Evolutionary conservation across 2,113 vertebrate genomes (phyloP), one percentile per base, ranked within the genome.

Genomic region (Rhinoderma darwinii): DNA sequence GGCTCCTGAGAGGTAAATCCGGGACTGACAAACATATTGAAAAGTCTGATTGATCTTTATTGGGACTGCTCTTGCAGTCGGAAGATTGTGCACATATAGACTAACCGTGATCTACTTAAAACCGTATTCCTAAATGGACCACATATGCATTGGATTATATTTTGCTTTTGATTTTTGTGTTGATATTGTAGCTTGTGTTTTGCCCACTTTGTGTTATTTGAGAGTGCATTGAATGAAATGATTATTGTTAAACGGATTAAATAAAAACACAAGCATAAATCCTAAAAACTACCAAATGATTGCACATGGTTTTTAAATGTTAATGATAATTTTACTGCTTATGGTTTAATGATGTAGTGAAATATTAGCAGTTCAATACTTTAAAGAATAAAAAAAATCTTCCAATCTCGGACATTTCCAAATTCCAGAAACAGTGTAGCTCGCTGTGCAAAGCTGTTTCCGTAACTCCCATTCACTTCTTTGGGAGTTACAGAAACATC

Each of bases 291-390:
- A 32, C 61, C n/a, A 30, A 66, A 32, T 66, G 30, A 66, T 66
- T 66, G 61, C 27, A 32, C 3, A 7, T 66, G 12, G 30, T 32
- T 14, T 32, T 15, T n/a, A 12, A 30, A 66, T 66, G 15, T 66
- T 32, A 66, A 66, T 66, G 11, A 32, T 66, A 15, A 66, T 66
- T 66, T 66, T 66, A 32, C 61, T 66, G 61, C 61, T 32, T 15
- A 32, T 66, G 61, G 27, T 30, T 66, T 66, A 66, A 66, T 66
- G 27, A 66, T 66, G 61, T 66, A 66, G 27, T 66, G 27, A 66
- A 14, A 66, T 66, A 25, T 66, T 66, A 32, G 27, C 27, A 66
- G 11, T 11, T 3, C 54, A 22, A 22, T 6, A 4, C 54, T 22
- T 56, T 56, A 25, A 56, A 56, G 54, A 22, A n/a, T n/a, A n/a